A percentile compares a stretch with the other conserved stretches of the same genome.
phyloP scores from a whole-genome alignment of 2,797 vertebrate genomes.

The Apogon hyalosoma region DNA sequence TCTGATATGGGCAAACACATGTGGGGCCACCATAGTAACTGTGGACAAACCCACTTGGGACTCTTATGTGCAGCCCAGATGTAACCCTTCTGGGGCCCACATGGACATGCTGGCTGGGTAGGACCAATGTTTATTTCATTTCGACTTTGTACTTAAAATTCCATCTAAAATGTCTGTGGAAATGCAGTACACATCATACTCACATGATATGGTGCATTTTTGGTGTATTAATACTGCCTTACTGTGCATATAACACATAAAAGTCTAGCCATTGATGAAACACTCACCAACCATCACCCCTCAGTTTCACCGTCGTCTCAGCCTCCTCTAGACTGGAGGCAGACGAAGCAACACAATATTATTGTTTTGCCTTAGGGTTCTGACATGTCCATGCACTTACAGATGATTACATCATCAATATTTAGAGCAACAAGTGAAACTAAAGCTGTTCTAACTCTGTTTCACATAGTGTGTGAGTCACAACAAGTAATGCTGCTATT shows the following conservation, averaged over 20 bases:
- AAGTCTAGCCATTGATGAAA: conserved; percentile 38
- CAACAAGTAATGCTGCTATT: conserved; percentile 26
- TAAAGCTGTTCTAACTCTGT: conserved; percentile 43
- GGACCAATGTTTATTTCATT: neutral
- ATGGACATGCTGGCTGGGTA: no score
- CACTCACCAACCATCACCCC: conserved; percentile 6
- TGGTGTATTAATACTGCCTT: conserved; percentile 5
- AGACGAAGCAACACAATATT: conserved; percentile 24
- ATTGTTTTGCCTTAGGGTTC: conserved; percentile 56
- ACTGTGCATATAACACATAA: conserved; percentile 16
- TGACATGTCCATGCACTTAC: conserved; percentile 66
- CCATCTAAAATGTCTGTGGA: conserved; percentile 1
- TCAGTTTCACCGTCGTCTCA: conserved; percentile 44
- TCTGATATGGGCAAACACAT: no score
- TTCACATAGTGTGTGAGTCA: conserved; percentile 58
- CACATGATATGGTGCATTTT: conserved; percentile 4
- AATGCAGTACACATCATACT: conserved; percentile 10
- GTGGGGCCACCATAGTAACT: no score
- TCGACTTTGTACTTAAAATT: neutral
- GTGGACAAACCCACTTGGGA: no score
- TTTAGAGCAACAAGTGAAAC: conserved; percentile 61
- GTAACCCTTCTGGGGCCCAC: no score
- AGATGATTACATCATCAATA: conserved; percentile 70
- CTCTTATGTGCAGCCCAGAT: no score
- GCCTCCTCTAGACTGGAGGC: conserved; percentile 10